Conservation (phyloP, 2,888 invertebrate genomes). For the Drosophila eohydei region DNA sequence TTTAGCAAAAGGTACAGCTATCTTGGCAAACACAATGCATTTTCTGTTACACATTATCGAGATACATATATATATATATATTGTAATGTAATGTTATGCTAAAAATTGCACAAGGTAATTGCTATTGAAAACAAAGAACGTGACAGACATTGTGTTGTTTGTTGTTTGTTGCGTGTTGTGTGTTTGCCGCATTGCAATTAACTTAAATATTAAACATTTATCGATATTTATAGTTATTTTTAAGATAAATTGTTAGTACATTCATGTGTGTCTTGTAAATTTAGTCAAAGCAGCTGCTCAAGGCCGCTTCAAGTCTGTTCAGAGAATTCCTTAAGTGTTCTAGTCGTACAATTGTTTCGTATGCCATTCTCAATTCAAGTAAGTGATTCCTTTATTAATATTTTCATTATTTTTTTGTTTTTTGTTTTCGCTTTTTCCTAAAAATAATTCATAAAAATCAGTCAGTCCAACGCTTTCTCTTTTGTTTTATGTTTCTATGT, state of each 20-base stretch:
- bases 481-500: slow-evolving; percentile 53
- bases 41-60: slow-evolving; percentile 36
- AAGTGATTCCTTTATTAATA: slow-evolving; percentile 35
- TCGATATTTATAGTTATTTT: slow-evolving; percentile 22
- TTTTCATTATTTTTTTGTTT: slow-evolving; percentile 13
- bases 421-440: slow-evolving; percentile 23
- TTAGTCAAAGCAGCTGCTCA: slow-evolving; percentile 25
- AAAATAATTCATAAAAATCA: slow-evolving; percentile 74
- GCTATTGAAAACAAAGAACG: slow-evolving; percentile 36
- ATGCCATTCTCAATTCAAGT: slow-evolving; percentile 40
- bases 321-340: slow-evolving; percentile 64
- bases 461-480: slow-evolving; percentile 72
- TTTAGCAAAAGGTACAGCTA: slow-evolving; percentile 57
- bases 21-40: slow-evolving; percentile 59
- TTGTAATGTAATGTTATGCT: slow-evolving; percentile 43
- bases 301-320: slow-evolving; percentile 57
- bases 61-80: slow-evolving; percentile 29
- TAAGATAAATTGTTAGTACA: slow-evolving; percentile 27
- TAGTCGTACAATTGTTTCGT: slow-evolving; percentile 24
- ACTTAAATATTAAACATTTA: slow-evolving; percentile 48
- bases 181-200: slow-evolving; percentile 18
- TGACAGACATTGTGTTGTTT: slow-evolving; percentile 21
- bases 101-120: slow-evolving; percentile 64
- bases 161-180: neutral
- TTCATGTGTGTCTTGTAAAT: slow-evolving; percentile 24